Evolutionary conservation across 1,140 invertebrate species (phyloP), one percentile per base, ranked within the genome.

Genomic region (Nephotettix cincticeps): DNA sequence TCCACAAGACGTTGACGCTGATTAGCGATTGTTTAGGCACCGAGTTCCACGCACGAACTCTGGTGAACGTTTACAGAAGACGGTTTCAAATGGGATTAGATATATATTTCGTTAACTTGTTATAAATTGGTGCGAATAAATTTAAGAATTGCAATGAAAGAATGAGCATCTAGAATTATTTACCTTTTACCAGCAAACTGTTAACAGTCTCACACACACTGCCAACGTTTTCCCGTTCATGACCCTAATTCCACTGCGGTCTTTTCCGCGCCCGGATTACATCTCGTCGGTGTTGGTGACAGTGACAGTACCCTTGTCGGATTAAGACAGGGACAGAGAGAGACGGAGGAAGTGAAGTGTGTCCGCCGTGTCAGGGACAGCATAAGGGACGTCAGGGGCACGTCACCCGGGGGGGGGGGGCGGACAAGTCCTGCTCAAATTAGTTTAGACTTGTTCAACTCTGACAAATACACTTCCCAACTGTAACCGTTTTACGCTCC

Each of bases 361-460:
- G 47, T 51, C 47, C 47, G 47, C 14, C 47, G 47, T 21, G 47
- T 51, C 47, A 51, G 14, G 47, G 47, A 21, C 47, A 51, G 47
- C 47, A 51, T 51, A 21, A 51, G 47, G 47, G 47, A 51, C 21
- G 47, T 51, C 47, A 51, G 14, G 47, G 47, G 47, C 47, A 51
- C 47, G 21, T 51, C 47, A 51, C 47, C 47, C 56, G 21, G 21
- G 9, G 21, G 4, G 21, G 11, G 56, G 56, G 14, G 11, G 21
- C 4, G 9, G 21, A 61, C 56, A 28, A 28, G 23, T 61, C 56
- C 61, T 32, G 61, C 30, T 64, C 27, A 64, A 64, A 64, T 64
- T 64, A 64, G 61, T 64, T 64, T 64, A 32, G 27, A 64, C 61
- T 64, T 64, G 61, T 64, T 64, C 61, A 64, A 32, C 29, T 64